Evolutionary conservation across 2,797 vertebrate genomes (phyloP), one percentile per base, ranked within the genome.

Genomic region (Bovichtus variegatus): DNA sequence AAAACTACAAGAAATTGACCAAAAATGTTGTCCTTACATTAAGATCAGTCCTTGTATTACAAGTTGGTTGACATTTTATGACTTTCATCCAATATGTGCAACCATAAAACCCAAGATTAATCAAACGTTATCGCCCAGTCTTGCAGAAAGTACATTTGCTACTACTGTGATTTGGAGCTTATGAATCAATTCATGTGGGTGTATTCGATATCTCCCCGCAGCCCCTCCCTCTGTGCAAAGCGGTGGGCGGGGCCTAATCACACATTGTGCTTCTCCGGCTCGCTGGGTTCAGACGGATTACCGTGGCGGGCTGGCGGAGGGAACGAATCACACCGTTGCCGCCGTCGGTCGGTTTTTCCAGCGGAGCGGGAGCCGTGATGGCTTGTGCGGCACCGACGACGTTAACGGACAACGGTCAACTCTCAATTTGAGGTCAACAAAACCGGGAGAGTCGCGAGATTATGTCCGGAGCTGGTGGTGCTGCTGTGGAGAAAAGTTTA

Each of bases 401-500:
- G 80, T 27, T 15, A 13, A 27, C 27, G 55, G 66, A 41, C 65
- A 9, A 41, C 72, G 23, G 63, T 44, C 47, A 72, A 74, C 57
- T 80, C 79, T 57, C 1, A 9, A 11, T 38, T 5, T 7, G 66
- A 58, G 63, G 60, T 69, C 38, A 3, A 31, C 38, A 11, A 41
- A 44, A 7, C 69, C 69, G 12, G 74, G 71, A 51, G 76, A n/a
- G 47, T 46, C 75, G n/a, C 5, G 67, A 77, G 91, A 93, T 79
- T 90, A 95, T 95, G 94, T 65, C 74, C 83, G 76, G 87, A 81
- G 76, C 76, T 76, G 3, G 68, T 34, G 25, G 59, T n/a, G 70
- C 70, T 63, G 83, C 80, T 61, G 84, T 1, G 78, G 87, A 83
- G 81, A 91, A 94, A 95, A 96, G 89, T 95, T 95, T 72, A 78